These are phyloP conservation scores for Aurelia coerulea DNA, from an alignment of 30 jellyfish, hydroid and myxozoan genomes.

Conservation along the genomic window DNA sequence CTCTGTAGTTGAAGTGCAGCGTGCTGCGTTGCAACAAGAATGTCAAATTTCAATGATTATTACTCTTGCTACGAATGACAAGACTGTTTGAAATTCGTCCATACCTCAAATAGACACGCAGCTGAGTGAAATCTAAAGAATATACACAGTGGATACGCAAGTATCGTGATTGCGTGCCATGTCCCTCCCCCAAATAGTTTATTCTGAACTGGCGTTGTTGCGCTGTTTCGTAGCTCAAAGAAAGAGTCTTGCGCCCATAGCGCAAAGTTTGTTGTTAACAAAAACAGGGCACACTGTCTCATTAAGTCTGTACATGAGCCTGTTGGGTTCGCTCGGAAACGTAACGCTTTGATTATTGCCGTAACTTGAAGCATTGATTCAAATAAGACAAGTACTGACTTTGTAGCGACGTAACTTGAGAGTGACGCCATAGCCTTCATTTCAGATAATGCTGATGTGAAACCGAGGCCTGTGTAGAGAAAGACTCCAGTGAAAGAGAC, in stretches of 20 bases:
- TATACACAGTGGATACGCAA: conserved; percentile 94
- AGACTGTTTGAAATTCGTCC: conserved; percentile 82
- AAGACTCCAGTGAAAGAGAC: conserved; percentile 95
- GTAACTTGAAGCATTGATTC: conserved; percentile 97
- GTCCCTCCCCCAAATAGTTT: conserved; percentile 76
- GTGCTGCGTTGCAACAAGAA: too few species aligned
- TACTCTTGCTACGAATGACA: conserved; percentile 20
- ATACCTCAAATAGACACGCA: conserved; percentile 92
- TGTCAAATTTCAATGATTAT: too few species aligned
- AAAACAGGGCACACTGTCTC: conserved; percentile 84
- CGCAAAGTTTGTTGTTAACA: conserved; percentile 87
- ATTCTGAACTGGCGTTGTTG: conserved; percentile 90
- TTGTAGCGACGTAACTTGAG: conserved; percentile 62
- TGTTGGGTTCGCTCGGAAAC: conserved; percentile 74
- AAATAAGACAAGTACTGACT: conserved; percentile 77
- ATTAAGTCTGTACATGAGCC: conserved; percentile 75
- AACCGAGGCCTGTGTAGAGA: conserved; percentile 90
- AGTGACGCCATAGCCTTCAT: conserved; percentile 57
- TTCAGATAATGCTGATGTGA: conserved; percentile 92
- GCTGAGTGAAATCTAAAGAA: conserved; percentile 95
- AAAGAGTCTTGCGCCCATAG: conserved; percentile 97
- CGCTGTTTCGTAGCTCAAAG: conserved; percentile 82
- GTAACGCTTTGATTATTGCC: conserved; percentile 84
- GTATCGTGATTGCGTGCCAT: conserved; percentile 90
- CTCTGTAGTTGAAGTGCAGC: too few species aligned